Base-by-base conservation (phyloP, 2,797 vertebrate species). In the Acanthurus tractus region DNA sequence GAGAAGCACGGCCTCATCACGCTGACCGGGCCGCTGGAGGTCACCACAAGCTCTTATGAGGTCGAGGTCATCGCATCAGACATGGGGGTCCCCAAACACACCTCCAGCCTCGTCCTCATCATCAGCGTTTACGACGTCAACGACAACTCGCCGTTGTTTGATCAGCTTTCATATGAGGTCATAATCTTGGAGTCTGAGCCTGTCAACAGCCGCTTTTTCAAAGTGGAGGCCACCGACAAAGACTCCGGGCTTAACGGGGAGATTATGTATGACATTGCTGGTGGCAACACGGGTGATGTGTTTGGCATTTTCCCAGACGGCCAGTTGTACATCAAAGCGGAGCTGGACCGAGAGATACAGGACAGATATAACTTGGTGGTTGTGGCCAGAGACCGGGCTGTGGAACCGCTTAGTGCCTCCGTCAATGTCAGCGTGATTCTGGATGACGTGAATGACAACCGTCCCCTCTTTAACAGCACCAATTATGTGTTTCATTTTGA, bases 301-400 rank as follows among this genome's bases (percentile, higher is more conserved):
- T 99, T 99, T 92, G 98, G 98, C 49, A 96, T 99, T 86, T 99
- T 99, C 72, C 98, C 98, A 18, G 98, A 99, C 48, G 98, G 98
- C 0, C 98, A 98, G 79, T 71, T 99, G 84, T 99, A 99, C 78
- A 97, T 99, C 81, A 99, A 98, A 84, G 93, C 96, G 49, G 98
- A 99, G 88, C 92, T 99, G 91, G 98, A 99, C 94, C 95, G 98
- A 81, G 98, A 99, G 87, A 91, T 96, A 55, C 97, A 98, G 80
- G 98, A 98, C 89, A 94, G 95, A 68, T 99, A 99, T 1, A 76
- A 96, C 81, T 94, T 99, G 18, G 79, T 96, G 88, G 94, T 99
- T 3, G 90, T 96, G 84, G 98, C 98, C 53, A 96, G 93, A 83
- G 98, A 99, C 78, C 93, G 96, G 86, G 98, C 98, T 0, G 97